phyloP scores from a whole-genome alignment of 2,113 vertebrate species.

The Prunella fulvescens region DNA sequence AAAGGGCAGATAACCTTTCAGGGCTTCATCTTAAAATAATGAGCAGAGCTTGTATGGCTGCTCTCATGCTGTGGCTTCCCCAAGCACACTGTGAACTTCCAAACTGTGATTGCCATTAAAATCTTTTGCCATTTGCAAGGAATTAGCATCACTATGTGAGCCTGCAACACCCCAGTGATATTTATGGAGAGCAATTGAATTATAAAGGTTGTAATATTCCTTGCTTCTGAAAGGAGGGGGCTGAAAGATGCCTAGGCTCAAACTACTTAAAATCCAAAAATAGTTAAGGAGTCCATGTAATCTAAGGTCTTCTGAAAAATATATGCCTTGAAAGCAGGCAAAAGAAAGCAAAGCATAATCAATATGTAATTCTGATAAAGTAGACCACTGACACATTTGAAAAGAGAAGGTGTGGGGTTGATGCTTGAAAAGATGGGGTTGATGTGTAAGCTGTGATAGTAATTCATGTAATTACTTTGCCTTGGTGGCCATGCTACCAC shows the following conservation, averaged over 20 bases:
- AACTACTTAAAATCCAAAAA: not conserved
- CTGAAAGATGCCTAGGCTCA: not conserved
- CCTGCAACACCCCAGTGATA: not conserved
- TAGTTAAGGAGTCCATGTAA: not conserved
- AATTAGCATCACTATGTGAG: not conserved
- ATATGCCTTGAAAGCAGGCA: not conserved
- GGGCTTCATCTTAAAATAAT: constrained; percentile 17
- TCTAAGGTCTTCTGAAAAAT: not conserved
- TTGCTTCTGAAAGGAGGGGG: not conserved
- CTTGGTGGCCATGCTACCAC: not conserved
- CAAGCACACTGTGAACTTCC: not conserved
- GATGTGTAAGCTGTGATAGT: not conserved
- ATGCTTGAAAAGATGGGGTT: not conserved
- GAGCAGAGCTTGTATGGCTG: not conserved
- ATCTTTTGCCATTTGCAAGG: constrained; percentile 26
- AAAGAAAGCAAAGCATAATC: not conserved
- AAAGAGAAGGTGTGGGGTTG: not conserved
- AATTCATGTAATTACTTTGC: not conserved
- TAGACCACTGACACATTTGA: not conserved
- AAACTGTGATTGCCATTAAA: not conserved
- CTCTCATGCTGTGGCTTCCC: not conserved
- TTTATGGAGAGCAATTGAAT: not conserved
- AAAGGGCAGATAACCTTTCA: constrained; percentile 38
- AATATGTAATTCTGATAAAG: rapidly evolving
- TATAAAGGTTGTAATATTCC: not conserved